Evolutionary conservation across 2,888 invertebrate species (phyloP), one percentile per base, ranked within the genome.

Genomic region (Epinotia brunnichana): DNA sequence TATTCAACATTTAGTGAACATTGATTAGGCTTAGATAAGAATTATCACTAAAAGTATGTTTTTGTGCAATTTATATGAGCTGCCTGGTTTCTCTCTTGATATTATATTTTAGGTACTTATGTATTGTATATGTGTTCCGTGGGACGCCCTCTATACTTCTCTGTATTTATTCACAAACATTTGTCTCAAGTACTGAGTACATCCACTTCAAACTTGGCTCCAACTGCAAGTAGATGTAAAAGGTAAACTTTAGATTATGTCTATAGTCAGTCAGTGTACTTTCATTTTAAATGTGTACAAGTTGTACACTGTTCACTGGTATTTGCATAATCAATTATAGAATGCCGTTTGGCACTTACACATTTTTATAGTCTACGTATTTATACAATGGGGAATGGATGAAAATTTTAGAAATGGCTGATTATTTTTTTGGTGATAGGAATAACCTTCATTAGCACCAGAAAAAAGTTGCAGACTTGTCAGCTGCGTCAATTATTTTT

Each of bases 171-270:
- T 44, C 19, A 44, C 19, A 21, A n/a, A n/a, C 17, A 39, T 54
- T 69, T 29, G 15, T 29, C n/a, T 54, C 39, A 53, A 61, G 61
- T 69, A 39, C 15, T 35, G 57, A 64, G 51, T 24, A 10, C 29
- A 9, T 10, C 11, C 60, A 24, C 60, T 69, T 51, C 29, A 21
- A 60, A 54, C 41, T 53, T 17, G 62, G 35, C 24, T 19, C 17
- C 11, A 54, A 48, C 56, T 69, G 69, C 56, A 69, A 69, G 69
- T 69, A 69, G 19, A 44, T 10, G 54, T 56, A 24, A 48, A 62
- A 56, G 29, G 29, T 29, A 53, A 21, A 41, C 39, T 53, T 48
- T 2, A 17, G 15, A 48, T 24, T 29, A 3, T 10, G 10, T 24
- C n/a, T 56, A 53, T 11, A 39, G 11, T 35, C 3, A 29, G 3